These are phyloP conservation scores for Tenthredo amoena DNA, from an alignment of 2,888 invertebrate species.

Conservation along the genomic window DNA sequence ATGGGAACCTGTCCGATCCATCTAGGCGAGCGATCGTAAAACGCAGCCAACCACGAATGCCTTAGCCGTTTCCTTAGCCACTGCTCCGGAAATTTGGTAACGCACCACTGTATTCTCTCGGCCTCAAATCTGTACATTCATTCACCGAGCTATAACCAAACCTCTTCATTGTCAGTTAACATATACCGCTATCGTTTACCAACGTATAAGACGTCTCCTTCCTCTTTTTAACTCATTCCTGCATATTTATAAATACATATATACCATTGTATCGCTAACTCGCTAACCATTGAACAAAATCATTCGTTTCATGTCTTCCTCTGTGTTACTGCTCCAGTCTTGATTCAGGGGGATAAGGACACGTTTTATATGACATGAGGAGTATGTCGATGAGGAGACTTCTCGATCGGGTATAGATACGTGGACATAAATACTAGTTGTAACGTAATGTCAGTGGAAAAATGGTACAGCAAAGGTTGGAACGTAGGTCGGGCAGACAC, in stretches of 20 bases:
- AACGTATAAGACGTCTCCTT: neutral
- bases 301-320: neutral
- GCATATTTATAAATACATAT: neutral
- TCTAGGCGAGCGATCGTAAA: conserved; percentile 53
- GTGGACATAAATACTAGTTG: neutral
- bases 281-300: neutral
- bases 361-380: neutral
- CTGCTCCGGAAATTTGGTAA: conserved; percentile 49
- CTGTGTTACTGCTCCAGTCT: neutral
- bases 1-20: conserved; percentile 64
- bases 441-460: neutral
- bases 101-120: conserved; percentile 45
- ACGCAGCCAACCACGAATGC: conserved; percentile 47
- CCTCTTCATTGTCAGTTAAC: conserved; percentile 24
- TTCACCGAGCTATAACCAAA: conserved; percentile 41
- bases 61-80: conserved; percentile 44
- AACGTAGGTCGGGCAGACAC: conserved; percentile 37
- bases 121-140: conserved; percentile 37
- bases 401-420: neutral
- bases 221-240: neutral
- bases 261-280: neutral
- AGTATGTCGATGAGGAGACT: neutral
- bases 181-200: neutral
- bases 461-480: neutral
- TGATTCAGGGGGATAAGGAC: neutral